These are phyloP conservation scores for Hipparchia sbordonii DNA, from an alignment of 2,888 invertebrate species.

Conservation along the genomic window DNA sequence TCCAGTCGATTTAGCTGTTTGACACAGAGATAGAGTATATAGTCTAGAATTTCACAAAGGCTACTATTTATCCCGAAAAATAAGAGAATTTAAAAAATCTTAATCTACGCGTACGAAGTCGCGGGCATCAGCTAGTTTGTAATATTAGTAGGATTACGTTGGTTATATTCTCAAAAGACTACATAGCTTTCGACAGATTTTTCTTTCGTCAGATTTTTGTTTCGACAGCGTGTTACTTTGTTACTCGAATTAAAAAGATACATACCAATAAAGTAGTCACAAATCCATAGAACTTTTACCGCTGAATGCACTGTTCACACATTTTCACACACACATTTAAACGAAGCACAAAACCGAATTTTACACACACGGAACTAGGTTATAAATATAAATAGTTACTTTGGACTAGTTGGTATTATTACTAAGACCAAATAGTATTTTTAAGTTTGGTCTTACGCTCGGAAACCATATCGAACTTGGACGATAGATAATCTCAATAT, in stretches of 20 bases:
- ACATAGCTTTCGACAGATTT: no score
- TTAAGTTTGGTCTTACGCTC: neutral
- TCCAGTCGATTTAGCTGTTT: no score
- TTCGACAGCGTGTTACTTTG: no score
- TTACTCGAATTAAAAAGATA: slow-evolving; percentile 7
- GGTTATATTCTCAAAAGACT: no score
- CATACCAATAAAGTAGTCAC: slow-evolving; percentile 47
- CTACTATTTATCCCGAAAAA: no score
- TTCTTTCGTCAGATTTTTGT: no score
- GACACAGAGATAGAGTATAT: no score
- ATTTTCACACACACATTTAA: slow-evolving; percentile 58
- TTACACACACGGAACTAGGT: slow-evolving; percentile 27
- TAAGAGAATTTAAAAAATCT: no score
- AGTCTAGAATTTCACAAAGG: no score
- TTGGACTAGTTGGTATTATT: neutral
- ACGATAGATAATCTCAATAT: neutral
- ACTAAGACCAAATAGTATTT: neutral
- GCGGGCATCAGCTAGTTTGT: no score
- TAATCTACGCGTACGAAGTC: no score
- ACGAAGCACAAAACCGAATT: slow-evolving; percentile 5
- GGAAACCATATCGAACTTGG: neutral
- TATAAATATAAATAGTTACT: slow-evolving; percentile 37
- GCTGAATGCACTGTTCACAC: slow-evolving; percentile 74
- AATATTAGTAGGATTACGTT: no score
- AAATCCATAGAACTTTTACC: slow-evolving; percentile 56